These are phyloP conservation scores for Botia kubotai DNA, from an alignment of 2,797 vertebrate genomes.

Conservation along the genomic window DNA sequence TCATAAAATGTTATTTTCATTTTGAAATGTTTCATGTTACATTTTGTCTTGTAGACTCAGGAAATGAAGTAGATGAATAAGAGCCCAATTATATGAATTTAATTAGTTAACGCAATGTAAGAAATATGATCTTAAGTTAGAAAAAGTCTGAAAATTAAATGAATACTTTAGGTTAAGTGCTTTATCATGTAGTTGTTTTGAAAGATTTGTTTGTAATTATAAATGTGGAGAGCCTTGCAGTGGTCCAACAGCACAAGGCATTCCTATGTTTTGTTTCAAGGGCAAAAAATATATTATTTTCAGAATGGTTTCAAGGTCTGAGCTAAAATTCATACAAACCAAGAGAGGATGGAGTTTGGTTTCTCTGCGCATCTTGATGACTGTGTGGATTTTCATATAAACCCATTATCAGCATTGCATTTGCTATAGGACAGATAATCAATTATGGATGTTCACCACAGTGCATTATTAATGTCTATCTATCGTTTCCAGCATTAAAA, in stretches of 20 bases:
- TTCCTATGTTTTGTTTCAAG: background rate
- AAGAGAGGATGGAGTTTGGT: background rate
- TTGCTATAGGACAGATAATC: constrained; percentile 40
- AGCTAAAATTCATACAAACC: background rate
- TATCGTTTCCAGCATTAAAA: constrained; percentile 47
- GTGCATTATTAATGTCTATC: constrained; percentile 55
- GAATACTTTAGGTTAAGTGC: background rate
- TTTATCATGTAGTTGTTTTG: constrained; percentile 14
- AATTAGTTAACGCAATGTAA: background rate
- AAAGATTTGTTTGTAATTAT: background rate
- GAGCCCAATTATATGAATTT: background rate
- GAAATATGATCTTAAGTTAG: background rate
- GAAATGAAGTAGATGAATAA: constrained; percentile 18
- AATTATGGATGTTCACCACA: constrained; percentile 47
- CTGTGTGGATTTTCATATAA: background rate
- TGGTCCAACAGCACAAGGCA: background rate
- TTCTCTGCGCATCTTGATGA: background rate
- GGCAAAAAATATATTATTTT: background rate
- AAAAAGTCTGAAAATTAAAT: background rate
- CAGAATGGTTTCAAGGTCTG: background rate
- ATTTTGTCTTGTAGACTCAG: constrained; percentile 46
- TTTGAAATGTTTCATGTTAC: constrained; percentile 55
- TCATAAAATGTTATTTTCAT: constrained; percentile 63
- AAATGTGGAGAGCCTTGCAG: background rate
- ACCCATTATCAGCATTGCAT: constrained; percentile 2